Evolutionary conservation across 2,888 invertebrate species (phyloP).

Genomic region (Stomorhina lunata): DNA sequence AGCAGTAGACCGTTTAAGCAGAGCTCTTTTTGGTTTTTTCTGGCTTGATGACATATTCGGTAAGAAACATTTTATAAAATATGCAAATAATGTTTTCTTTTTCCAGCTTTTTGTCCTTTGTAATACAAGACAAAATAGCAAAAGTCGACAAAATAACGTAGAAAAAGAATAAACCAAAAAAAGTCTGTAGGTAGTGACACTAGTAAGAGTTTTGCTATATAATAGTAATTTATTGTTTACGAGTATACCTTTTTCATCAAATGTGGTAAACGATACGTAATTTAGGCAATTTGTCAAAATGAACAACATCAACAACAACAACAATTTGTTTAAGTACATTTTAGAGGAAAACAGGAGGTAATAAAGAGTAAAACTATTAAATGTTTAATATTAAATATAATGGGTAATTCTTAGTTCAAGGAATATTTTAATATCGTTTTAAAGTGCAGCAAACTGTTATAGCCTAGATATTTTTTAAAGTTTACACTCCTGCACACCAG

Average conservation of each 20-base stretch:
- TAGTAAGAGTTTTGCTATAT: neutral
- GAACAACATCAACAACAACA: constrained; percentile 11
- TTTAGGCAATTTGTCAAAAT: constrained; percentile 65
- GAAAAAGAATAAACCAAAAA: neutral
- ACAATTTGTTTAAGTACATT: neutral
- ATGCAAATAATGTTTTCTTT: constrained; percentile 62
- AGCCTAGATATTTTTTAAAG: no score
- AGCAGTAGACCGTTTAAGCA: constrained; percentile 57
- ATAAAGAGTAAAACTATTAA: neutral
- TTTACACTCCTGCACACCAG: no score
- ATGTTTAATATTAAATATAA: no score
- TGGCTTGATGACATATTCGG: constrained; percentile 49
- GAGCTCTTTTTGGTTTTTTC: constrained; percentile 43
- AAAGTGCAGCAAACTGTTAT: no score
- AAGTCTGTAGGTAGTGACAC: neutral
- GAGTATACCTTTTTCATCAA: constrained; percentile 50
- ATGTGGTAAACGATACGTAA: constrained; percentile 65
- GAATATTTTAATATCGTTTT: no score
- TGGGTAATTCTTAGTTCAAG: no score
- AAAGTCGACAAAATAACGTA: constrained; percentile 22
- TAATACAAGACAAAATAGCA: constrained; percentile 43
- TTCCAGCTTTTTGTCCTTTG: neutral
- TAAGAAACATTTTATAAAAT: constrained; percentile 51
- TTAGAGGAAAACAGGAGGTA: neutral
- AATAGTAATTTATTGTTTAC: neutral